phyloP scores from a whole-genome alignment of 1,140 invertebrate species.

The Pseudomyrmex cubaensis region DNA sequence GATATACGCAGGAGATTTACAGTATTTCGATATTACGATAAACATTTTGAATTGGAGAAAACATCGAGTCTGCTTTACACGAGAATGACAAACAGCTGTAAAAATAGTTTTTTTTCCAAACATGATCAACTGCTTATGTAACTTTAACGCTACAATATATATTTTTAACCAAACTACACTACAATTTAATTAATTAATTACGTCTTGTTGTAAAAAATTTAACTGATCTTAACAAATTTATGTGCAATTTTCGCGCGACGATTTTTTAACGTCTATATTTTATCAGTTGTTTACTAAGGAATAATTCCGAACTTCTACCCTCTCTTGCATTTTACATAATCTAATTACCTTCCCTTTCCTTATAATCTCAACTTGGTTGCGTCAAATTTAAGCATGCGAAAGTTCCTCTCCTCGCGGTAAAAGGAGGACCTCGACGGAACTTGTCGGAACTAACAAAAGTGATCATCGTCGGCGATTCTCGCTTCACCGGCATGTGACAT shows the following conservation, averaged over 20 bases:
- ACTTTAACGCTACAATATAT: neutral
- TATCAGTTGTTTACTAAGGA: neutral
- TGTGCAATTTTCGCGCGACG: too few species aligned
- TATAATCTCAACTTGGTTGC: neutral
- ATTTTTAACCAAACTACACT: neutral
- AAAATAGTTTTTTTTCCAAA: neutral
- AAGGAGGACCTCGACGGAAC: neutral
- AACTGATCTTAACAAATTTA: too few species aligned
- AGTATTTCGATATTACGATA: neutral
- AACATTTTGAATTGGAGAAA: neutral
- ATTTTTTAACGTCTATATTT: neutral
- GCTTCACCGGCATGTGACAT: neutral
- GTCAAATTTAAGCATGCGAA: slow-evolving; percentile 2
- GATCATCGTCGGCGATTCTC: neutral
- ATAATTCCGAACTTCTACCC: too few species aligned
- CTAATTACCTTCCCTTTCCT: neutral
- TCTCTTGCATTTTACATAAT: neutral
- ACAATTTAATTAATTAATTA: too few species aligned
- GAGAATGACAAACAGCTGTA: neutral
- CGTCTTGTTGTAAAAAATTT: too few species aligned
- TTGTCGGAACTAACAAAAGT: slow-evolving; percentile 8
- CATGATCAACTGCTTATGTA: neutral
- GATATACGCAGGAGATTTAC: neutral
- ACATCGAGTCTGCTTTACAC: neutral
- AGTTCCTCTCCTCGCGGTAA: neutral